Evolutionary conservation across 2,888 invertebrate species (phyloP).

Genomic region (Cloeon dipterum): DNA sequence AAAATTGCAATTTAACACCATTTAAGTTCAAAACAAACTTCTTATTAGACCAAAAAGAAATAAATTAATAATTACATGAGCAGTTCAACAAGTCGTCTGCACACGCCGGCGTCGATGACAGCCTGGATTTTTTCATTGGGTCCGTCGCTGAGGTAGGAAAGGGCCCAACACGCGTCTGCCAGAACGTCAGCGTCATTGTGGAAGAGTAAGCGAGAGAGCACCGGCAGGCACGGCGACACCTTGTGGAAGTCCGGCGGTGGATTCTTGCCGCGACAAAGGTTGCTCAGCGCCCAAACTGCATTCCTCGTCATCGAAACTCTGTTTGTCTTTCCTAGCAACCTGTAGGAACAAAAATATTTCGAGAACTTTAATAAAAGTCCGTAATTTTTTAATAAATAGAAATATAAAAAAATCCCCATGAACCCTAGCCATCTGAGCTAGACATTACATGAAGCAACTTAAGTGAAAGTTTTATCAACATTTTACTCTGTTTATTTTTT

Average conservation of each 20-base stretch:
- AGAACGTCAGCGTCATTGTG: conserved; percentile 75
- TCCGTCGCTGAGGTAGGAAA: conserved; percentile 88
- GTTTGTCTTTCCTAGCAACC: conserved; percentile 57
- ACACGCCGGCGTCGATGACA: conserved; percentile 88
- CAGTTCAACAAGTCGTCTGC: conserved; percentile 47
- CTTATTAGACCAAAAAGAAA: not conserved
- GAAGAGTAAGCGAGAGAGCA: conserved; percentile 66
- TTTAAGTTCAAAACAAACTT: not conserved
- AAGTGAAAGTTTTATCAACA: too few relatives aligned
- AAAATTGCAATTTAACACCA: not conserved
- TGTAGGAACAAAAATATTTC: conserved; percentile 18
- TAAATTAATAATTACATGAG: conserved; percentile 23
- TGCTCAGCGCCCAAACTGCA: conserved; percentile 96
- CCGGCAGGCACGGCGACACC: conserved; percentile 56
- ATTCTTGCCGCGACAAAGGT: conserved; percentile 91
- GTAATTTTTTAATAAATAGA: not conserved
- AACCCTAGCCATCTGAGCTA: too few relatives aligned
- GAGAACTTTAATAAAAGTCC: conserved; percentile 1
- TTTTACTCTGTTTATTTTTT: too few relatives aligned
- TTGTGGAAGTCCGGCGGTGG: conserved; percentile 80
- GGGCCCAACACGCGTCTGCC: conserved; percentile 90
- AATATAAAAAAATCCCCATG: too few relatives aligned
- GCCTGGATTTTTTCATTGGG: conserved; percentile 95
- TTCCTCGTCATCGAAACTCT: conserved; percentile 80
- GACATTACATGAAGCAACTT: too few relatives aligned